phyloP scores from a whole-genome alignment of 2,797 vertebrate genomes.

The Sciurus vulgaris region DNA sequence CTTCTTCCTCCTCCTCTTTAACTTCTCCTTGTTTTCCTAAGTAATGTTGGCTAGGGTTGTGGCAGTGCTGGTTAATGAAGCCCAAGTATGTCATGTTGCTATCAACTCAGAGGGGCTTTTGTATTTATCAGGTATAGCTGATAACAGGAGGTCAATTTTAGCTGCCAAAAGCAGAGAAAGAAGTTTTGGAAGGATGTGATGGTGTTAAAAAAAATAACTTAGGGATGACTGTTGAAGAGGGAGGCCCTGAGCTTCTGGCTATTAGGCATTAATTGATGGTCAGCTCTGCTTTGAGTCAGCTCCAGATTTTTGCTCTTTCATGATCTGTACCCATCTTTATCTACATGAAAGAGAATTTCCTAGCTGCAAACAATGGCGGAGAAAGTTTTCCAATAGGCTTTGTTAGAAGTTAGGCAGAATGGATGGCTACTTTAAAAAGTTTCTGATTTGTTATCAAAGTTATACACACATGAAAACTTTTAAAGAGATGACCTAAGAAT shows the following conservation, averaged over 20 bases:
- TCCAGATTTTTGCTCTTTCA: background rate
- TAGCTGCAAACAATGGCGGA: background rate
- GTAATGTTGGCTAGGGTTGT: background rate
- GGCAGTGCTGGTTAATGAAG: background rate
- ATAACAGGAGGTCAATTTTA: background rate
- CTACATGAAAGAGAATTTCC: background rate
- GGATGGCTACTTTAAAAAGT: background rate
- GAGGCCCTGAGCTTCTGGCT: background rate
- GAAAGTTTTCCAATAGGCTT: background rate
- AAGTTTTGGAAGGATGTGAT: background rate
- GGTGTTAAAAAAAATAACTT: background rate
- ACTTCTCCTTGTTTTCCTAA: background rate
- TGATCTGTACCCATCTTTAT: background rate
- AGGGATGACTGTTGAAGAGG: background rate
- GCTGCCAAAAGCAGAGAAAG: background rate
- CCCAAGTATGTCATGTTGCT: background rate
- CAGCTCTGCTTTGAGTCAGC: background rate
- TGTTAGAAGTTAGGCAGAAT: constrained; percentile 3
- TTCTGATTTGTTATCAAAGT: constrained; percentile 9
- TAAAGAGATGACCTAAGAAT: background rate
- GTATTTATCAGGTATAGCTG: background rate
- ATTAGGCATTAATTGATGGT: background rate
- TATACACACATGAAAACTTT: background rate
- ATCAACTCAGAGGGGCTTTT: background rate
- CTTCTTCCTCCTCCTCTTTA: too few relatives aligned